Evolutionary conservation across 2,797 vertebrate genomes (phyloP), one percentile per base, ranked within the genome.

Genomic region (Nothura maculosa): DNA sequence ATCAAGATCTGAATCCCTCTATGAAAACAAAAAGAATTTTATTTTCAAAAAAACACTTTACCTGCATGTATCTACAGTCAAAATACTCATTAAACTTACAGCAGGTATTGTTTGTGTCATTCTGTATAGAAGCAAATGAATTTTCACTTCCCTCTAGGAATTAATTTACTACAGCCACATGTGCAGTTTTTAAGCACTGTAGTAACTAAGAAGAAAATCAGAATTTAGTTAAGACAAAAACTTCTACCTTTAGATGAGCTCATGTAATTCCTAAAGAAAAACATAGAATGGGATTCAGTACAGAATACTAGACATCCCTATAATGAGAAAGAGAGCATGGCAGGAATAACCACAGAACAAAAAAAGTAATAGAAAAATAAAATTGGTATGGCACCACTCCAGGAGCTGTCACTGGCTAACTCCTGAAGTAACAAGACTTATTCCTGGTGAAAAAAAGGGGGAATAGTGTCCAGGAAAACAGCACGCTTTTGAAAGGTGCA

Each of bases 391-490:
- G 19, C 11, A 8, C 22, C 19, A 10, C 27, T 68, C 8, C 45
- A 61, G 54, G 58, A 47, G 55, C 6, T 50, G 55, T 18, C 62
- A 24, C 20, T 16, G 25, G 7, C 10, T 61, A 50, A 50, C 22
- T 66, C 63, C 13, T 27, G 27, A 22, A 3, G 20, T 16, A 38
- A 27, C 16, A 43, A 42, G 40, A 12, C 76, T 58, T 45, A 45
- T 25, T 69, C 8, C 43, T 19, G 20, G 6, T 12, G 19, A 45
- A 45, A 9, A 8, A 28, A 62, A 42, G 3, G 1, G 0, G 43
- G 30, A 25, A 36, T 14, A 73, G 54, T 0, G 0, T 34, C 28
- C 58, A 69, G 79, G 50, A 63, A 75, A 69, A 64, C 0, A 0
- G 9, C 25, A 22, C 2, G 1, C 38, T 88, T 85, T 73, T 58